Conservation (phyloP, 2,797 vertebrate species). For the Menidia menidia region DNA sequence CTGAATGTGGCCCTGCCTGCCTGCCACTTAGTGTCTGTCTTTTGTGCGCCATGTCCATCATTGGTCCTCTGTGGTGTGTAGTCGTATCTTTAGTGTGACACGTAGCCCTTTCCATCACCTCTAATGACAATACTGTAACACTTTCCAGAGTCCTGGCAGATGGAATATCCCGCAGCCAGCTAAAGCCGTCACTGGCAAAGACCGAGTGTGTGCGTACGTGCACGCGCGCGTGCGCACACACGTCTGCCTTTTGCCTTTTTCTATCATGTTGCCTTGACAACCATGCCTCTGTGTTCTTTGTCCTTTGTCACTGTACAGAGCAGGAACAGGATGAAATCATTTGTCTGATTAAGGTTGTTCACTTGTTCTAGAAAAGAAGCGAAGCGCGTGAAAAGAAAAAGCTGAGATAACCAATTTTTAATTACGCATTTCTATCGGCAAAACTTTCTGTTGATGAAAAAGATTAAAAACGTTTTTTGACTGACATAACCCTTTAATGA, state of each 20-base stretch:
- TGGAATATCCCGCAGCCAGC: constrained; percentile 53
- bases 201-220: constrained; percentile 25
- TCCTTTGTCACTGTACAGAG: constrained; percentile 68
- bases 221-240: constrained; percentile 24
- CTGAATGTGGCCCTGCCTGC: too few relatives aligned
- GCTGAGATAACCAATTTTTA: not conserved
- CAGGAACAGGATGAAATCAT: constrained; percentile 57
- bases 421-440: not conserved
- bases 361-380: constrained; percentile 35
- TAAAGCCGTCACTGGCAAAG: constrained; percentile 49
- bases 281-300: constrained; percentile 65
- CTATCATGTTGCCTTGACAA: constrained; percentile 78
- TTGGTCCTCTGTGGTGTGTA: constrained; percentile 8
- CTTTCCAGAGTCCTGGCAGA: constrained; percentile 50
- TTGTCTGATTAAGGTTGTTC: constrained; percentile 67
- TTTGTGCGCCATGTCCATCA: constrained; percentile 18
- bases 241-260: constrained; percentile 59
- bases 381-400: not conserved
- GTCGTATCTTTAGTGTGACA: constrained; percentile 29
- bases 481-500: constrained; percentile 16
- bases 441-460: not conserved
- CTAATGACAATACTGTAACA: constrained; percentile 46
- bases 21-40: not conserved
- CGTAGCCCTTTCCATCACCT: constrained; percentile 30
- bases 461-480: not conserved